phyloP scores from a whole-genome alignment of 2,797 vertebrate species.

The Falco biarmicus region DNA sequence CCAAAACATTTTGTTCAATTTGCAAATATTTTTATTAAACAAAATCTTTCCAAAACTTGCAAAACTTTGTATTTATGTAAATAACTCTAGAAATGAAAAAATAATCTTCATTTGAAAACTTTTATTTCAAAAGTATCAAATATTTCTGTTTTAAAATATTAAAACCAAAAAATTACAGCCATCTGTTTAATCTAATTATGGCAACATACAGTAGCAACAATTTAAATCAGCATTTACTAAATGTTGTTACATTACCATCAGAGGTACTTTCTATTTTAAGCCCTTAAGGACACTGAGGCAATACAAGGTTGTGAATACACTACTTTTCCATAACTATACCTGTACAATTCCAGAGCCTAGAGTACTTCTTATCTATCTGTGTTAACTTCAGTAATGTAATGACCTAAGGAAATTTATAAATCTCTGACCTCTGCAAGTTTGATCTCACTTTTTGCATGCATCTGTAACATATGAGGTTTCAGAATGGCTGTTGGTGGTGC shows the following conservation, averaged over 20 bases:
- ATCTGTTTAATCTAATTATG: background rate
- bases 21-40: background rate
- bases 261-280: background rate
- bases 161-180: background rate
- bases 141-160: background rate
- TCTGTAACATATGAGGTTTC: background rate
- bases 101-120: background rate
- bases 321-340: background rate
- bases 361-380: background rate
- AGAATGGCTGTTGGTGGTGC: background rate
- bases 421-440: background rate
- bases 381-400: background rate
- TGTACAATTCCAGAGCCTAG: background rate
- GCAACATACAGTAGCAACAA: background rate
- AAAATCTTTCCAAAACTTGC: background rate
- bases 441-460: background rate
- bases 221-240: background rate
- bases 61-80: background rate
- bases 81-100: background rate
- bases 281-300: background rate
- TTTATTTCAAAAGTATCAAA: background rate
- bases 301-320: background rate
- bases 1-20: background rate
- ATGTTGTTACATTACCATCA: background rate
- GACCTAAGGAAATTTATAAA: background rate